Conservation (phyloP, 2,888 invertebrate genomes). For the Drosophila kuntzei region DNA sequence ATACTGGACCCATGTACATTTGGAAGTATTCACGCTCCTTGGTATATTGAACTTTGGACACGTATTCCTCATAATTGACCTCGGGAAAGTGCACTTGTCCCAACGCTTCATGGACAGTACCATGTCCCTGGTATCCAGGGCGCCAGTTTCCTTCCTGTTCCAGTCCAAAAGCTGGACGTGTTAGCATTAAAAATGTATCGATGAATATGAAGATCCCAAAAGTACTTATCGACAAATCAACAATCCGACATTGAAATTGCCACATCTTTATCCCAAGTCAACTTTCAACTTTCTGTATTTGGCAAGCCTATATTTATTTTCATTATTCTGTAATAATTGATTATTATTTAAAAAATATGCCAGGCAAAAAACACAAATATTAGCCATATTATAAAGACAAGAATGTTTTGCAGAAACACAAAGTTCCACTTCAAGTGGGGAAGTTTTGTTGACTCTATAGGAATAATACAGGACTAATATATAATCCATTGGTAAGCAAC, state of each 20-base stretch:
- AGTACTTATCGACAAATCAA: background rate
- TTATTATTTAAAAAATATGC: too few species aligned
- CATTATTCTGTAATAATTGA: background rate
- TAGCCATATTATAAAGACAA: too few species aligned
- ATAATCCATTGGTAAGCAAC: background rate
- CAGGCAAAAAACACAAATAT: too few species aligned
- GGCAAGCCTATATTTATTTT: background rate
- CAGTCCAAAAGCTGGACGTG: background rate
- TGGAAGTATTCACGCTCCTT: background rate
- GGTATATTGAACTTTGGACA: background rate
- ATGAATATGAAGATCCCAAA: background rate
- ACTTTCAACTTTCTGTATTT: background rate
- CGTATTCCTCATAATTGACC: background rate
- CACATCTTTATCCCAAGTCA: background rate
- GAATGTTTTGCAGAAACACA: too few species aligned
- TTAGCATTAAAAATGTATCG: background rate
- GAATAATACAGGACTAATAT: background rate
- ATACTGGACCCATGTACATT: slow-evolving; percentile 3
- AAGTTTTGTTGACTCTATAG: too few species aligned
- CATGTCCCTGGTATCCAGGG: background rate
- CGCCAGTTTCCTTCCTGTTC: too few species aligned
- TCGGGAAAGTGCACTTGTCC: slow-evolving; percentile 2
- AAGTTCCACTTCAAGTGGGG: too few species aligned
- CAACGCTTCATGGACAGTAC: slow-evolving; percentile 1
- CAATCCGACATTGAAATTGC: background rate